phyloP scores from a whole-genome alignment of 2,113 vertebrate genomes.

The Chloebia gouldiae region DNA sequence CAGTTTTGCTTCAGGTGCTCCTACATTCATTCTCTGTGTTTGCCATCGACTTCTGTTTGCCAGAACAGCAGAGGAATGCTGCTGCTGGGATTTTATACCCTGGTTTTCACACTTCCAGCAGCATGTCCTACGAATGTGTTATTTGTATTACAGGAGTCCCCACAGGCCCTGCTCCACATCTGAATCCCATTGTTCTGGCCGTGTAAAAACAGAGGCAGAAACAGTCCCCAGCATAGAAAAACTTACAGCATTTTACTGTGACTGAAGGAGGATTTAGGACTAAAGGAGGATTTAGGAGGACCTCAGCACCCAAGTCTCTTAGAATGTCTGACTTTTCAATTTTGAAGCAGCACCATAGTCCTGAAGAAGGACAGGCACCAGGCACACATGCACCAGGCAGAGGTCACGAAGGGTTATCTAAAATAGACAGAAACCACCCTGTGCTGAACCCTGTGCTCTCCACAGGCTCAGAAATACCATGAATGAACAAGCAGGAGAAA shows the following conservation, averaged over 20 bases:
- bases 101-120: constrained; percentile 7
- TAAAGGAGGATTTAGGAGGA: neutral
- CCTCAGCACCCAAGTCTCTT: neutral
- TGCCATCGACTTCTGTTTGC: neutral
- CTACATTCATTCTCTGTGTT: neutral
- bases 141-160: constrained; percentile 12
- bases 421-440: neutral
- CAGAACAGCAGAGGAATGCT: neutral
- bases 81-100: neutral
- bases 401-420: neutral
- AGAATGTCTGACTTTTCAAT: neutral
- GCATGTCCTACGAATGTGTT: neutral
- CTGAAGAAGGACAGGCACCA: neutral
- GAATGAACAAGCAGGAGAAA: neutral
- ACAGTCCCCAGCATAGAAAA: neutral
- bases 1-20: constrained; percentile 32
- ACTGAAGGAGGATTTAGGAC: neutral
- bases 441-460: neutral
- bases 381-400: neutral
- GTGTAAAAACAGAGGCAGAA: neutral
- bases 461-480: neutral
- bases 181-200: constrained; percentile 6
- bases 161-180: neutral
- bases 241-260: neutral
- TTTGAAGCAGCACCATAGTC: neutral